phyloP scores from a whole-genome alignment of 1,140 invertebrate genomes.

The Saccostrea echinata region DNA sequence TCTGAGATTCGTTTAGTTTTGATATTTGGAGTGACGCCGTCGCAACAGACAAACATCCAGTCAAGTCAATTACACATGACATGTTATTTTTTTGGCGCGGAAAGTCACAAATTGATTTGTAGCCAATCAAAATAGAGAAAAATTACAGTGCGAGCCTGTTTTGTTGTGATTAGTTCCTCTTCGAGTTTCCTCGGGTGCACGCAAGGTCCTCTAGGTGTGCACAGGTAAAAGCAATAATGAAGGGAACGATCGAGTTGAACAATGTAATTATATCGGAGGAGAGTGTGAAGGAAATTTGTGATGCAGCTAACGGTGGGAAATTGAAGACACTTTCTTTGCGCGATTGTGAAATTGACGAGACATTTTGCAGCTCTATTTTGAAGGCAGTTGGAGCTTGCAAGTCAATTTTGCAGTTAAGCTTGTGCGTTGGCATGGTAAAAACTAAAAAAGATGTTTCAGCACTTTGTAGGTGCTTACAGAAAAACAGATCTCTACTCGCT shows the following conservation, averaged over 20 bases:
- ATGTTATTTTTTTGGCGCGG: neutral
- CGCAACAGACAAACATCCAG: too few species aligned
- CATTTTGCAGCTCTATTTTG: conserved; percentile 68
- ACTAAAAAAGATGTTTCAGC: conserved; percentile 60
- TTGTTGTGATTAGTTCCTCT: conserved; percentile 28
- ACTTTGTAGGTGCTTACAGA: conserved; percentile 63
- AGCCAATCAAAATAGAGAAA: neutral
- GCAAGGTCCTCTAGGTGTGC: neutral
- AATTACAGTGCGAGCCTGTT: neutral
- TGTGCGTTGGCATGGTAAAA: conserved; percentile 70
- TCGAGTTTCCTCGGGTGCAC: neutral
- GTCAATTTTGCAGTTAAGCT: conserved; percentile 69
- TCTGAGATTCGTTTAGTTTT: too few species aligned
- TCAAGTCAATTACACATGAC: too few species aligned
- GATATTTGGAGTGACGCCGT: too few species aligned
- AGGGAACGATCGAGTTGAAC: conserved; percentile 50
- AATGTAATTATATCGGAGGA: conserved; percentile 58
- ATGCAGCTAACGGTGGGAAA: conserved; percentile 52
- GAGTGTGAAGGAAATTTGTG: conserved; percentile 59
- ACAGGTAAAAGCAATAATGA: conserved; percentile 16
- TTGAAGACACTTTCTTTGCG: conserved; percentile 64
- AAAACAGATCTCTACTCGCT: conserved; percentile 68
- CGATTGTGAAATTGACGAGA: conserved; percentile 67
- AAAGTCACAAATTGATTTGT: neutral
- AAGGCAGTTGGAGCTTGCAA: conserved; percentile 61